A percentile compares a stretch with the other conserved stretches of the same genome.
These are phyloP conservation scores for pig (Sus scrofa) DNA, from an alignment of 2,113 vertebrate species.

Conservation along the genomic window T2T-Sscrofa CM000814.6:88327001-88327500, in stretches of 20 bases:
- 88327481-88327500: neutral
- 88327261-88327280: neutral
- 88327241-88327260: neutral
- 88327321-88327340: neutral
- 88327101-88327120: too few species aligned
- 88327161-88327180: too few species aligned
- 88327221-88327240: neutral
- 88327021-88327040: too few species aligned
- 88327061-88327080: too few species aligned
- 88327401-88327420: neutral
- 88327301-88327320: too few species aligned
- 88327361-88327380: neutral
- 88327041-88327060: too few species aligned
- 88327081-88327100: too few species aligned
- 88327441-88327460: neutral
- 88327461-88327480: neutral
- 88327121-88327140: too few species aligned
- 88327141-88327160: too few species aligned
- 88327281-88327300: accelerated
- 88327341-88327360: neutral
- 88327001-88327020: too few species aligned
- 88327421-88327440: neutral
- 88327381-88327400: neutral
- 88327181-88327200: too few species aligned
- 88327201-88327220: too few species aligned